Evolutionary conservation across 2,888 invertebrate species (phyloP), one percentile per base, ranked within the genome.

Genomic region (Hypomecis punctinalis): DNA sequence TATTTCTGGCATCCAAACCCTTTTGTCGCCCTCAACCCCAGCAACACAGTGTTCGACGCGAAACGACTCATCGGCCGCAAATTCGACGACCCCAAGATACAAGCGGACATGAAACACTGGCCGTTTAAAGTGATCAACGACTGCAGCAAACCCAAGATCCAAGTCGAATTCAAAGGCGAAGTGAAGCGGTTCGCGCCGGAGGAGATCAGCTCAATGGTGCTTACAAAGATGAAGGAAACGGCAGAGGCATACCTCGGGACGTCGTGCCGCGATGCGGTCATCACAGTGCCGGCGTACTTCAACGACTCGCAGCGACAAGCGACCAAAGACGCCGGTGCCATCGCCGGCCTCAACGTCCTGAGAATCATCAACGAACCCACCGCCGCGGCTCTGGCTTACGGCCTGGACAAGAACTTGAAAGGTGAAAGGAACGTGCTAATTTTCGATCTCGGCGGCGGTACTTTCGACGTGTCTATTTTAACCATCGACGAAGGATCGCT

Each of bases 41-140:
- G 80, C 80, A 96, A 96, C 91, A 96, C 96, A 0, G 95, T 96
- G 39, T 96, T 95, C 84, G 95, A 95, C 81, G 95, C 97, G 35
- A 97, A 97, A 78, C 94, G 98, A 72, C 92, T 97, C 67, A 97
- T 98, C 81, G 97, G 97, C 89, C 93, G 96, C 63, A 94, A 94
- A 69, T 96, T 94, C 85, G 95, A 96, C 71, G 97, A 97, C 79
- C 83, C 93, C 0, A 95, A 96, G 75, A 96, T 97, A 47, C 96
- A 97, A 79, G 93, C 94, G 40, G 97, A 97, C 83, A 95, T 96
- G 94, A 96, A 96, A 78, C 96, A 96, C 76, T 97, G 97, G 97
- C 97, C 97, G 1, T 97, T 98, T 88, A 94, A 94, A 75, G 96
- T 96, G 5, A 80, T 95, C 67, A 95, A 86, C 75, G 95, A 95